These are phyloP conservation scores for Leistus spinibarbis DNA, from an alignment of 2,888 invertebrate species.

Conservation along the genomic window DNA sequence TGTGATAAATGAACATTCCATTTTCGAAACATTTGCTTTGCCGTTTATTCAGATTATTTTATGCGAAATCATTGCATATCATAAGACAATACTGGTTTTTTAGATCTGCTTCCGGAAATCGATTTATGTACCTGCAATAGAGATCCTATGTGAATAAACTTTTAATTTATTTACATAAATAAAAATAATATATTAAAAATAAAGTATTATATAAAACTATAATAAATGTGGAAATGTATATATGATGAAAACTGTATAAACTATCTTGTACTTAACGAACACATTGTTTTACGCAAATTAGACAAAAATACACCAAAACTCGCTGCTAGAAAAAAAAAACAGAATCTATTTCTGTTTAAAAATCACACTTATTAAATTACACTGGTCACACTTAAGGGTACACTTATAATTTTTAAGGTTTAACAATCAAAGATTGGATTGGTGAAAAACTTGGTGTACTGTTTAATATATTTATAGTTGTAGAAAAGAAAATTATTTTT, in stretches of 20 bases:
- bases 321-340: background rate
- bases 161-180: background rate
- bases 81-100: constrained; percentile 34
- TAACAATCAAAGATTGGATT: background rate
- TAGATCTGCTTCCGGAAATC: constrained; percentile 23
- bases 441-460: background rate
- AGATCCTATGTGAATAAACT: constrained; percentile 20
- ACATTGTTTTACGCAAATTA: background rate
- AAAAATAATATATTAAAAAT: background rate
- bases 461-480: background rate
- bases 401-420: background rate
- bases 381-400: background rate
- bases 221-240: background rate
- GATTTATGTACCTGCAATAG: constrained; percentile 32
- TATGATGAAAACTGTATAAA: background rate
- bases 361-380: background rate
- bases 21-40: background rate
- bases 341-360: background rate
- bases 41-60: background rate
- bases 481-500: background rate
- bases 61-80: constrained; percentile 36
- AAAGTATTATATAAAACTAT: background rate
- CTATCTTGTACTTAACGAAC: background rate
- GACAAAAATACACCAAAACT: background rate
- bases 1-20: background rate